Percentiles rank a stretch among this genome's conserved stretches.
phyloP scores from a whole-genome alignment of 1,140 invertebrate species.

The Ylistrum balloti region DNA sequence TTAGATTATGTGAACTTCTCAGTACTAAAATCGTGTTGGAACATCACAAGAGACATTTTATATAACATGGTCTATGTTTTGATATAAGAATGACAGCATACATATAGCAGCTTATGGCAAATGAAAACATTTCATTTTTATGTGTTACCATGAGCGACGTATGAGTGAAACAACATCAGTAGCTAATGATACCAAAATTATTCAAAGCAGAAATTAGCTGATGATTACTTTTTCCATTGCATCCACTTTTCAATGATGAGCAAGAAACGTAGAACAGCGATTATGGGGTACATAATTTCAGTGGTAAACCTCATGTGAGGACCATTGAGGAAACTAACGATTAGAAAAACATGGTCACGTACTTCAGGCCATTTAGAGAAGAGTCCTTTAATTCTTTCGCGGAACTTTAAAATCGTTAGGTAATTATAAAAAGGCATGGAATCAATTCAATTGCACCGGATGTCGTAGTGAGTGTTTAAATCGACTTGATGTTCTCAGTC shows the following conservation, averaged over 20 bases:
- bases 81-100: no score
- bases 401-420: background rate
- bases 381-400: slow-evolving; percentile 14
- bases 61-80: no score
- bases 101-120: no score
- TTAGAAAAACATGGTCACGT: slow-evolving; percentile 27
- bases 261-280: background rate
- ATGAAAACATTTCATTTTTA: no score
- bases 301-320: background rate
- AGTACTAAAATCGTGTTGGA: no score
- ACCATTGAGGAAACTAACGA: slow-evolving; percentile 38
- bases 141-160: no score
- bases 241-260: background rate
- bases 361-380: slow-evolving; percentile 14
- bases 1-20: no score
- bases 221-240: background rate
- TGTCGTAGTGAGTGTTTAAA: background rate
- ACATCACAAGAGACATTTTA: no score
- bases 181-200: no score
- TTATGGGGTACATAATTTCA: background rate
- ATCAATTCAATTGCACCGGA: slow-evolving; percentile 24
- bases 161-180: no score
- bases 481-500: background rate
- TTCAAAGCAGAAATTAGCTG: background rate
- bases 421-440: slow-evolving; percentile 29